Evolutionary conservation across 1,140 invertebrate genomes (phyloP), one percentile per base, ranked within the genome.

Genomic region (Augochlora pura): DNA sequence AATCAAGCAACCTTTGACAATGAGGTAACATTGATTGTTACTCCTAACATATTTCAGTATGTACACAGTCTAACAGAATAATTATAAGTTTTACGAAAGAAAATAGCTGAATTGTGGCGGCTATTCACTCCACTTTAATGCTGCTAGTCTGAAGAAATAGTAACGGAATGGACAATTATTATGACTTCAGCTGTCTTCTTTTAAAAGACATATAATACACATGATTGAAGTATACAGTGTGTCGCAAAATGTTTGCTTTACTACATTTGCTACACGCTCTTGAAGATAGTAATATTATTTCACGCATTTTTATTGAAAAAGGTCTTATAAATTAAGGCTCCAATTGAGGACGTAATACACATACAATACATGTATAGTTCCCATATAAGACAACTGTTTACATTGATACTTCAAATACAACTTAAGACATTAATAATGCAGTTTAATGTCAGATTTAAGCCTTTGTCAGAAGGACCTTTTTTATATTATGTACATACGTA

Each of bases 371-470:
- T 78, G 74, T 79, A 68, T 82, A 66, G 77, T 77, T 69, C 73
- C 68, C 81, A 57, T 39, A n/a, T 71, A 57, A 80, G 59, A 70
- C 25, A 59, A 75, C 75, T 71, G 38, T 77, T 76, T 81, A n/a
- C 27, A 80, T 75, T 64, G 67, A 67, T 66, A 75, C 57, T 80
- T 81, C n/a, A 16, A 70, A 76, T 70, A 79, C 80, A 85, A 77
- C 68, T 79, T 18, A 54, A 52, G 57, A 79, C 46, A 71, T 81
- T 78, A 70, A 54, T 67, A 23, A 60, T 67, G 65, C 18, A 62
- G 38, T 63, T 82, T 62, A 86, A 80, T 39, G 21, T 84, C 77
- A 85, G 25, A 71, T 82, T 84, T 81, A 86, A 84, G 64, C 60
- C 64, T 76, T 32, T 32, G 32, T 32, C 32, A 32, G 4, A 32